Evolutionary conservation across 2,888 invertebrate species (phyloP), one percentile per base, ranked within the genome.

Genomic region (Anarsia innoxiella): DNA sequence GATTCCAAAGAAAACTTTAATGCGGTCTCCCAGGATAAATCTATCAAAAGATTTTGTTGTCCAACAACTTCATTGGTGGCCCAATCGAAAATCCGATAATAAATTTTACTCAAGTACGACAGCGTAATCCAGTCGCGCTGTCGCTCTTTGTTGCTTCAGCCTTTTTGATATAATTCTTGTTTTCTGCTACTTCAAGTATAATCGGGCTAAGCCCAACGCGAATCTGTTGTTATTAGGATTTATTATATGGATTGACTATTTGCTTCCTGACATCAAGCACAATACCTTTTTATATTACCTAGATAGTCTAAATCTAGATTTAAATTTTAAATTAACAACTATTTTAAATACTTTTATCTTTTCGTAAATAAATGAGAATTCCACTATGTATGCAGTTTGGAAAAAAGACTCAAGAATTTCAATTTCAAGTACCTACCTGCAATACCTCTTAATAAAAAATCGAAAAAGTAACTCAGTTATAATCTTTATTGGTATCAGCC

Each of bases 21-120:
- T 77, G 75, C 78, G 80, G 80, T 77, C 78, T 79, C 66, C 76
- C 74, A 72, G 82, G 82, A 84, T 83, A 82, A 82, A 83, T 84
- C 82, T 83, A 84, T 83, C 83, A 84, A 79, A 82, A 83, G 83
- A 84, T 82, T 84, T 82, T 82, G 82, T 82, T 79, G 82, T 82
- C 80, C 79, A 78, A 84, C 83, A 83, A 80, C 83, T 80, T 83
- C 83, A 84, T 84, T 82, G 83, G 83, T 84, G 83, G 83, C 82
- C 83, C 78, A 80, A 80, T 79, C 80, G 82, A 82, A 82, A 84
- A 83, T 83, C 83, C 80, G 75, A 83, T 79, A 80, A 84, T 84
- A 84, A 84, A 84, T 84, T 82, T 80, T 73, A 82, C 82, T 82
- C 80, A 79, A 80, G 76, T 72, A 76, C 79, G 83, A 83, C 83